phyloP scores from a whole-genome alignment of 2,888 invertebrate species.

The Tetropium fuscum region DNA sequence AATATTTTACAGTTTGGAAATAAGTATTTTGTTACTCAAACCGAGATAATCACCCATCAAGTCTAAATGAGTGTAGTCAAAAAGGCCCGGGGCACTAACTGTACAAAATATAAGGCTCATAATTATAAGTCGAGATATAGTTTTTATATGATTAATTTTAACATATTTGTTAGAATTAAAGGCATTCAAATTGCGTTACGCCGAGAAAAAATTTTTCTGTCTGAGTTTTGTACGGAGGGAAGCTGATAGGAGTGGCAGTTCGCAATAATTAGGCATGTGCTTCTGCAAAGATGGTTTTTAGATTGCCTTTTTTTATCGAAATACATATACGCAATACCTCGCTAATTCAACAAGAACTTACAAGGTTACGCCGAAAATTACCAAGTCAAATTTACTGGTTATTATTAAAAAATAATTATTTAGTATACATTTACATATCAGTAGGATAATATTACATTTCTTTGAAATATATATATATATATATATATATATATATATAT shows the following conservation, averaged over 20 bases:
- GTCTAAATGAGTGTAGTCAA: conserved; percentile 16
- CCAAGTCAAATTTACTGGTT: conserved; percentile 38
- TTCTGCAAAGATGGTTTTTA: conserved; percentile 28
- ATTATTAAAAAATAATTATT: conserved; percentile 38
- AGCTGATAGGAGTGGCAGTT: conserved; percentile 19
- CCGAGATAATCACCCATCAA: conserved; percentile 25
- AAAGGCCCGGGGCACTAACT: conserved; percentile 32
- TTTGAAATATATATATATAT: no score
- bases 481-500: no score
- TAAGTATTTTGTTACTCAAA: conserved; percentile 7
- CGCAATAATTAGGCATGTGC: conserved; percentile 17
- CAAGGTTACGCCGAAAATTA: conserved; percentile 34
- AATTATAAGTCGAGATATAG: conserved; percentile 35
- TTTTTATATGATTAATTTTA: conserved; percentile 33
- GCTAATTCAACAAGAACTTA: conserved; percentile 23
- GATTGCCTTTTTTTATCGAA: conserved; percentile 23
- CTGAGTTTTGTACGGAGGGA: conserved; percentile 14
- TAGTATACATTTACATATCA: conserved; percentile 40
- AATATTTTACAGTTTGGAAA: not conserved
- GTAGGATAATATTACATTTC: conserved; percentile 37
- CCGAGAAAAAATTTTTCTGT: conserved; percentile 23
- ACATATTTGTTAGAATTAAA: conserved; percentile 31
- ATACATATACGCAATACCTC: conserved; percentile 19
- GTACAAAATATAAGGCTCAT: conserved; percentile 41
- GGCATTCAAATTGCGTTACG: conserved; percentile 28